Conservation (phyloP, 2,888 invertebrate genomes). For the Osmoderma eremita region DNA sequence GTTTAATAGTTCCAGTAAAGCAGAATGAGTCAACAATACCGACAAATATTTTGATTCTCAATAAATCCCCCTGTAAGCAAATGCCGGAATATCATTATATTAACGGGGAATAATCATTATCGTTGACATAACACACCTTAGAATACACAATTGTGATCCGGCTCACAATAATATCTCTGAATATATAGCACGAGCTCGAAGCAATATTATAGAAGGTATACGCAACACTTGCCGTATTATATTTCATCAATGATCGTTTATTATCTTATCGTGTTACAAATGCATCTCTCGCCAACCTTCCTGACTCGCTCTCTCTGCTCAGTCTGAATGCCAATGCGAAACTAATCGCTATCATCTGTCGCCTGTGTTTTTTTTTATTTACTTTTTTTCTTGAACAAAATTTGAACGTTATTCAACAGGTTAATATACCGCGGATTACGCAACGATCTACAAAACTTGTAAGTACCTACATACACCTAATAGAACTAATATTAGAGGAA, state of each 20-base stretch:
- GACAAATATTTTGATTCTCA: constrained; percentile 19
- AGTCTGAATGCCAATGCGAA: constrained; percentile 32
- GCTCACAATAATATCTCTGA: constrained; percentile 25
- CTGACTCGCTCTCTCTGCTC: constrained; percentile 19
- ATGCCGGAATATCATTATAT: constrained; percentile 9
- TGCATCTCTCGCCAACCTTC: constrained; percentile 30
- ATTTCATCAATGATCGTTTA: constrained; percentile 39
- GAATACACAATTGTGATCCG: constrained; percentile 20
- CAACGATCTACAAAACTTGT: constrained; percentile 8
- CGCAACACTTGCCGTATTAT: constrained; percentile 35
- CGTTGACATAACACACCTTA: constrained; percentile 24
- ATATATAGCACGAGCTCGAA: constrained; percentile 18
- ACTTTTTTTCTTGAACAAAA: constrained; percentile 22
- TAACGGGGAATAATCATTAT: constrained; percentile 21
- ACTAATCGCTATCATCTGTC: constrained; percentile 14
- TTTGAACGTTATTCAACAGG: constrained; percentile 14
- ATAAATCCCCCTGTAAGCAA: constrained; percentile 9
- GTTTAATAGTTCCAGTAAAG: not conserved
- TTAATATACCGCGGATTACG: constrained; percentile 15
- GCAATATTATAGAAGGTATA: constrained; percentile 18
- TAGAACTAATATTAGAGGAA: not conserved
- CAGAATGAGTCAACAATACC: constrained; percentile 27
- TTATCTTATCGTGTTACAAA: constrained; percentile 35
- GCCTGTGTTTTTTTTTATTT: constrained; percentile 27
- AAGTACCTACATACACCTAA: constrained; percentile 11